These are phyloP conservation scores for Coturnix japonica DNA, from an alignment of 2,113 vertebrate genomes.

Conservation along the genomic window DNA sequence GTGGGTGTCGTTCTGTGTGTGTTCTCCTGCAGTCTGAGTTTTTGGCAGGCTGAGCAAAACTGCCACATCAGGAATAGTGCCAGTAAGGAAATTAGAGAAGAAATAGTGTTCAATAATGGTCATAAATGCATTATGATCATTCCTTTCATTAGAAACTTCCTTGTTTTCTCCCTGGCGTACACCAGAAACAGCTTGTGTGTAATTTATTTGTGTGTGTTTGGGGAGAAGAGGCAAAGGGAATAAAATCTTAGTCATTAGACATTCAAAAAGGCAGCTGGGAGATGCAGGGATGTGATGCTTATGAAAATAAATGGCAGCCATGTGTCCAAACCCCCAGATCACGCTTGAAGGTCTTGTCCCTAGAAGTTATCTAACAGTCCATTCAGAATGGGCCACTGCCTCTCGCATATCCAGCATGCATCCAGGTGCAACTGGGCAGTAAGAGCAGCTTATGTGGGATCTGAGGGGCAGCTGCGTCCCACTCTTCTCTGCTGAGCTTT, in stretches of 20 bases:
- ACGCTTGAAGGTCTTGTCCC: not conserved
- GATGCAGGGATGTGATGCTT: not conserved
- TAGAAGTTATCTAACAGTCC: not conserved
- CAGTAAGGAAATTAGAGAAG: constrained; percentile 21
- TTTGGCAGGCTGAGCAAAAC: not conserved
- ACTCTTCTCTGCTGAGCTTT: not conserved
- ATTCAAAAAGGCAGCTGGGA: constrained; percentile 29
- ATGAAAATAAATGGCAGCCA: constrained; percentile 14
- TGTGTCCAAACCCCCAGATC: not conserved
- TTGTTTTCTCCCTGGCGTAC: constrained; percentile 30
- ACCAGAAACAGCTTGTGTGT: not conserved
- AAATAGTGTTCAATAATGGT: constrained; percentile 30
- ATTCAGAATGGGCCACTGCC: not conserved
- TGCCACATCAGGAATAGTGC: not conserved
- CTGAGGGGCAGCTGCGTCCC: accelerated
- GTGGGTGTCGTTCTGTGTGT: accelerated
- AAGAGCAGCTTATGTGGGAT: not conserved
- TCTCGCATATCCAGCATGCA: not conserved
- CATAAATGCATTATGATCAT: not conserved
- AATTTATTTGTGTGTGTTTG: constrained; percentile 35
- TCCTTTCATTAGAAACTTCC: constrained; percentile 47
- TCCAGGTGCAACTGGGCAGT: not conserved
- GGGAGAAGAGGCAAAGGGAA: constrained; percentile 20
- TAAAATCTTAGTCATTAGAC: not conserved
- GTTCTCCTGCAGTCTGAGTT: not conserved